Conservation (phyloP, 2,888 invertebrate genomes). For the Hypselothyrea guttata region DNA sequence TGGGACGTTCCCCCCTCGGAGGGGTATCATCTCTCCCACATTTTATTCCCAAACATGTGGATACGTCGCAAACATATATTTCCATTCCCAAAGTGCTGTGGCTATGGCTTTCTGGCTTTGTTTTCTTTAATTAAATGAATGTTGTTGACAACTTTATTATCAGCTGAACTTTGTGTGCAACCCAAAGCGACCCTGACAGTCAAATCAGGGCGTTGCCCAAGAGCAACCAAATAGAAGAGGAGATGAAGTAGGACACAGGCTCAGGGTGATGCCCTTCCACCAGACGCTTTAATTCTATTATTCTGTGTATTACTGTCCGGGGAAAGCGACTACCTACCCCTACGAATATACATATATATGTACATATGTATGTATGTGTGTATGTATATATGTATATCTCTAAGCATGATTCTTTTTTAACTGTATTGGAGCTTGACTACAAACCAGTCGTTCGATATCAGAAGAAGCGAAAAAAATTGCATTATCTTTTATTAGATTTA, state of each 20-base stretch:
- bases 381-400: neutral
- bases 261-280: conserved; percentile 17
- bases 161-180: conserved; percentile 70
- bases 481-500: conserved; percentile 79
- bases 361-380: conserved; percentile 14
- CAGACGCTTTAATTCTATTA: conserved; percentile 76
- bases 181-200: conserved; percentile 15
- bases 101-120: conserved; percentile 62
- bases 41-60: no score
- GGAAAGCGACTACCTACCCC: neutral
- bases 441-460: conserved; percentile 64
- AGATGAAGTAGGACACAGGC: conserved; percentile 4
- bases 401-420: conserved; percentile 58
- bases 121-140: conserved; percentile 80
- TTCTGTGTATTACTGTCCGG: conserved; percentile 51
- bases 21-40: no score
- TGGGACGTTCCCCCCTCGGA: no score
- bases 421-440: conserved; percentile 58
- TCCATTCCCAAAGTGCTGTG: conserved; percentile 66
- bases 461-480: conserved; percentile 72
- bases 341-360: conserved; percentile 7
- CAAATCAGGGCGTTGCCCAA: neutral
- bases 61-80: conserved; percentile 29
- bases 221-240: neutral
- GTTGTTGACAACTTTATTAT: conserved; percentile 80